Evolutionary conservation across 2,797 vertebrate genomes (phyloP).

Genomic region (Chaetophractus vellerosus): DNA sequence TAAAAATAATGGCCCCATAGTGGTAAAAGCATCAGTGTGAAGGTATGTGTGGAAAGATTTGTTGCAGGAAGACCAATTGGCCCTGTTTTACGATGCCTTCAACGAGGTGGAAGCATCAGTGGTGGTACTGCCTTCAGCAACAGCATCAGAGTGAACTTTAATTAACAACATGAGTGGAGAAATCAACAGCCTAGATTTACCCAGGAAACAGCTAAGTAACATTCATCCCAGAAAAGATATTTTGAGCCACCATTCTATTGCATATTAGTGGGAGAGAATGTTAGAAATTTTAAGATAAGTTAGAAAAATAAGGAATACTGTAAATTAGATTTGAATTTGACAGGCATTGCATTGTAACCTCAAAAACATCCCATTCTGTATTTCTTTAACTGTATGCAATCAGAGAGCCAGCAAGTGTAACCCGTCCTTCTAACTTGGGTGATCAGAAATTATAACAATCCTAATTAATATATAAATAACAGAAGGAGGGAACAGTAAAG

Average conservation of each 20-base stretch:
- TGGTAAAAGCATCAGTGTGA: not conserved
- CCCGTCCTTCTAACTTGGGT: not conserved
- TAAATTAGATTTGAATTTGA: conserved; percentile 55
- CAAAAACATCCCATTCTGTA: not conserved
- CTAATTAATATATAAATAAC: not conserved
- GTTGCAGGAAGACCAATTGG: not conserved
- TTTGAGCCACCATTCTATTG: not conserved
- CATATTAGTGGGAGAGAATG: not conserved
- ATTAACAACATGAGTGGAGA: conserved; percentile 11
- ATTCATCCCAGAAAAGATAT: not conserved
- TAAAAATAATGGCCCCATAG: not conserved
- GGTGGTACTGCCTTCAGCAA: not conserved
- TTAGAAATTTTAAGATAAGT: conserved; percentile 6
- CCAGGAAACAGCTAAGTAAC: not conserved
- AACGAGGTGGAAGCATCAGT: not conserved
- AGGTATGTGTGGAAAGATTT: not conserved
- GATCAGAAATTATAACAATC: not conserved
- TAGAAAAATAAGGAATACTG: not conserved
- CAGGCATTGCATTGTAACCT: not conserved
- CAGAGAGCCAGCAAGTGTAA: not conserved
- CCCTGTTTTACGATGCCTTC: not conserved
- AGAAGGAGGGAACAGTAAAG: conserved; percentile 19
- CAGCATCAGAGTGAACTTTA: not conserved
- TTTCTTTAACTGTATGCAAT: not conserved
- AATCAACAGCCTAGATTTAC: not conserved